phyloP scores from a whole-genome alignment of 2,888 invertebrate genomes.

The Baccha elongata region DNA sequence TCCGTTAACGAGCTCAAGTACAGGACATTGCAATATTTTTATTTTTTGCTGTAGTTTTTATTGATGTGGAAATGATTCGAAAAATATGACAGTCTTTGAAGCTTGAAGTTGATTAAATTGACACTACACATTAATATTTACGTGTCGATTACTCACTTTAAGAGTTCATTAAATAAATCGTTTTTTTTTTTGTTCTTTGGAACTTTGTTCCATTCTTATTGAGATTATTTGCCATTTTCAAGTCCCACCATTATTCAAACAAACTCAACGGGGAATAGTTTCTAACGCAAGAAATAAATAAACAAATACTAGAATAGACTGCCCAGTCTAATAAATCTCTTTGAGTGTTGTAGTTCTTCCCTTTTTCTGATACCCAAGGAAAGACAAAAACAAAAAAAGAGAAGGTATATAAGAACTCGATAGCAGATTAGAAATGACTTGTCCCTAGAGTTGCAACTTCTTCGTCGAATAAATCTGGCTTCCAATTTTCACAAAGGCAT shows the following conservation, averaged over 20 bases:
- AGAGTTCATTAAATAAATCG: background rate
- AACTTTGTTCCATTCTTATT: no score
- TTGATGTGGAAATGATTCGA: no score
- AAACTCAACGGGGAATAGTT: background rate
- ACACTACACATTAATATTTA: background rate
- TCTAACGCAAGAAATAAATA: background rate
- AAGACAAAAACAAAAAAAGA: background rate
- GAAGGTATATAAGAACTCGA: background rate
- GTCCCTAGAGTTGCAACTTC: slow-evolving; percentile 53
- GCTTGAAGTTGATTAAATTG: no score
- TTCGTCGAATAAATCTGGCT: slow-evolving; percentile 19
- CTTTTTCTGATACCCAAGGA: background rate
- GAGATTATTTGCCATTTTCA: background rate
- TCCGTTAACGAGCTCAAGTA: no score
- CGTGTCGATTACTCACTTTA: no score
- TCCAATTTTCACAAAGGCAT: slow-evolving; percentile 13
- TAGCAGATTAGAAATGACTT: slow-evolving; percentile 62
- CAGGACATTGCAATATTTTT: no score
- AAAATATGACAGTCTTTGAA: no score
- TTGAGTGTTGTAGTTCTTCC: slow-evolving; percentile 42
- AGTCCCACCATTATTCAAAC: background rate
- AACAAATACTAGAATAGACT: background rate
- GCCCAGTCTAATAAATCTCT: slow-evolving; percentile 63
- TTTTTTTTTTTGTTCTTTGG: background rate
- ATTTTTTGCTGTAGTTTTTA: no score